Evolutionary conservation across 2,797 vertebrate species (phyloP).

Genomic region (Lemur catta): DNA sequence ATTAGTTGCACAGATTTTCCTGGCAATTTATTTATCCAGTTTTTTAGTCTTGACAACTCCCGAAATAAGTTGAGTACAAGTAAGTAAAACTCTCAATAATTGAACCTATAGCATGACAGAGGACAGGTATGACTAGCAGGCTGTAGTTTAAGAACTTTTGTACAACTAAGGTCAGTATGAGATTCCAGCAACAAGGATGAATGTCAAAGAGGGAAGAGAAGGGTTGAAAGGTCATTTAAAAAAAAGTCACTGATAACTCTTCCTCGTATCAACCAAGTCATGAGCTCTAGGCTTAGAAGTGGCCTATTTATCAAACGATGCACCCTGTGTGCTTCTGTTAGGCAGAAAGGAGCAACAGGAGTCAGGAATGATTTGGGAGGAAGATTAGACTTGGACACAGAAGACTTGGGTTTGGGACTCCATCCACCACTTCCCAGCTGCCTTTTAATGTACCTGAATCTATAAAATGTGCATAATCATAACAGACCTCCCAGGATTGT

Average conservation of each 20-base stretch:
- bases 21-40: not conserved
- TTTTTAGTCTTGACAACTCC: not conserved
- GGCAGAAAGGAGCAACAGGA: not conserved
- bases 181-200: not conserved
- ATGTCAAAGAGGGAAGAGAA: not conserved
- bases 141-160: not conserved
- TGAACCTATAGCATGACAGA: not conserved
- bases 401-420: not conserved
- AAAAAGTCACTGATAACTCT: not conserved
- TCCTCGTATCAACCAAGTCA: not conserved
- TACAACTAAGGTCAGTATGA: not conserved
- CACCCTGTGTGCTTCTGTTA: not conserved
- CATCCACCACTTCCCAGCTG: not conserved
- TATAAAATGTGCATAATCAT: not conserved
- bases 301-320: not conserved
- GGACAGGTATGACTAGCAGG: not conserved
- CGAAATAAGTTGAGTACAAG: not conserved
- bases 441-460: not conserved
- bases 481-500: not conserved
- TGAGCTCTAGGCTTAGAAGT: not conserved
- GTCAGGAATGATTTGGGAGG: not conserved
- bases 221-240: not conserved
- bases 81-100: not conserved
- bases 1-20: not conserved
- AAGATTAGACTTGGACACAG: not conserved